phyloP scores from a whole-genome alignment of 2,113 vertebrate species.

The Chloropsis cyanopogon region DNA sequence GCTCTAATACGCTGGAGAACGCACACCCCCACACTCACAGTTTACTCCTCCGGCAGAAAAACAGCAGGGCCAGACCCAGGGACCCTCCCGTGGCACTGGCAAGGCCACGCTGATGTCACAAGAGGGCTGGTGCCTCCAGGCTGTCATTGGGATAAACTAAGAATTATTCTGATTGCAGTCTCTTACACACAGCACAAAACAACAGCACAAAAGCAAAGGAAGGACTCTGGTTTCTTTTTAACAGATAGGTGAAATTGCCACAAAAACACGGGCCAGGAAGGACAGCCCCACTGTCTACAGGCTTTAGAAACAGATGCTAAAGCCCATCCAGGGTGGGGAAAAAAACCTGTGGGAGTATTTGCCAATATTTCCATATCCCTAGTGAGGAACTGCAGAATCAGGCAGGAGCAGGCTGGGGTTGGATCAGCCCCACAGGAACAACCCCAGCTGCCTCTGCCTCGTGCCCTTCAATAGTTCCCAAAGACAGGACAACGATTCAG shows the following conservation, averaged over 20 bases:
- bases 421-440: neutral
- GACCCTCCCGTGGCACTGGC: neutral
- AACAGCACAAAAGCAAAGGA: neutral
- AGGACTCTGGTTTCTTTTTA: neutral
- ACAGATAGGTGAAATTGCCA: neutral
- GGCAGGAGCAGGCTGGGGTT: neutral
- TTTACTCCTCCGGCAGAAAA: neutral
- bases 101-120: neutral
- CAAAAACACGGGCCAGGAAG: neutral
- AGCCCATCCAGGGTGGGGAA: neutral
- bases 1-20: rapidly evolving
- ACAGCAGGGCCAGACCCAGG: neutral
- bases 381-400: neutral
- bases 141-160: neutral
- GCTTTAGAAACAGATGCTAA: neutral
- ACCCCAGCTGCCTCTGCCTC: neutral
- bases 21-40: neutral
- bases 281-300: neutral
- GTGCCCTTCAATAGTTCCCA: neutral
- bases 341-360: neutral
- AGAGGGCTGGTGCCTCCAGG: neutral
- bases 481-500: neutral
- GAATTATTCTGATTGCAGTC: neutral
- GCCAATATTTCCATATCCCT: neutral
- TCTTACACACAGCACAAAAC: neutral